A percentile compares a stretch with the other conserved stretches of the same genome.
These are phyloP conservation scores for Pandemis heparana DNA, from an alignment of 2,888 invertebrate genomes.

Conservation along the genomic window DNA sequence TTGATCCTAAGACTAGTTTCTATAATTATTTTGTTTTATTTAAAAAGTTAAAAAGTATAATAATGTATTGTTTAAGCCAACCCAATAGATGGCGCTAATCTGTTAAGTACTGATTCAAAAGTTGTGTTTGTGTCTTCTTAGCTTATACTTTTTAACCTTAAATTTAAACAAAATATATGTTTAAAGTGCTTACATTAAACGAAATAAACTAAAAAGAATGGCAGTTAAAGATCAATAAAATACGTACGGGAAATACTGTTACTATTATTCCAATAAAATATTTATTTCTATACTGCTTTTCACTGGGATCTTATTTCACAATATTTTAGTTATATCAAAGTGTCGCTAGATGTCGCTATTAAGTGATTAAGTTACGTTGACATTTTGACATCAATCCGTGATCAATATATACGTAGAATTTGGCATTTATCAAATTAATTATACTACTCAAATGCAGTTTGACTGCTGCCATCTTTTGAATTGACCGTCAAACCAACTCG, in stretches of 20 bases:
- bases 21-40: constrained; percentile 9
- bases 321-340: neutral
- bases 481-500: neutral
- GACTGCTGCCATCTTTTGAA: neutral
- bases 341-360: neutral
- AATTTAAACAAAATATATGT: constrained; percentile 4
- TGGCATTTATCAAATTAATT: too few relatives aligned
- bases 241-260: constrained; percentile 47
- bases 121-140: neutral
- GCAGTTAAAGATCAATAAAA: constrained; percentile 58
- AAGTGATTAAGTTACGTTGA: neutral
- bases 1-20: constrained; percentile 63
- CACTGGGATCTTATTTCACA: constrained; percentile 1
- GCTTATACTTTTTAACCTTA: neutral
- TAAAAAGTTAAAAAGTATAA: constrained; percentile 2
- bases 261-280: constrained; percentile 48
- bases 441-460: too few relatives aligned
- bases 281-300: constrained; percentile 12
- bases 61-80: neutral
- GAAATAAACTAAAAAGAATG: constrained; percentile 46
- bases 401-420: too few relatives aligned
- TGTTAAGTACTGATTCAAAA: neutral
- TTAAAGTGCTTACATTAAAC: constrained; percentile 22
- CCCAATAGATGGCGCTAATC: constrained; percentile 1
- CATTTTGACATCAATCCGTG: neutral